Evolutionary conservation across 2,113 vertebrate genomes (phyloP), one percentile per base, ranked within the genome.

Genomic region (Pseudopipra pipra): DNA sequence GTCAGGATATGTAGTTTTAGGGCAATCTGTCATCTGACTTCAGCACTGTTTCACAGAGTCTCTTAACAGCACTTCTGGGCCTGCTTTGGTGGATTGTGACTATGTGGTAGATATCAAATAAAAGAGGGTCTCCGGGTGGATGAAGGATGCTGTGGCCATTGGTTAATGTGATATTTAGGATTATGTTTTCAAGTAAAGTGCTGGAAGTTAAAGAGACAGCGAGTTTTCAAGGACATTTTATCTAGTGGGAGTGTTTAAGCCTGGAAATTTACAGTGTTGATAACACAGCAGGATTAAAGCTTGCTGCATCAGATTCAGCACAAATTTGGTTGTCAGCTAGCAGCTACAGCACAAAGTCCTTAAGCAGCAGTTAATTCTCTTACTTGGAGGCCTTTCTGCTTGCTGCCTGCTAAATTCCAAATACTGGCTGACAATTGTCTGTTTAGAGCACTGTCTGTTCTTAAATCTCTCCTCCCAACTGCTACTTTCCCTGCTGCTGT

Each of bases 211-310:
- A 71, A 87, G 44, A 74, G 24, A 47, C 49, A 44, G 51, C 79
- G 71, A 65, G 43, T 84, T 81, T 94, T 92, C 68, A 88, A 88
- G 80, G 89, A 71, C 63, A 39, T 74, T 89, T 95, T 83, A 30
- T 89, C 80, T 67, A 12, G 43, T 67, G 77, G 70, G 68, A 81
- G 62, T 25, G 9, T 77, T 87, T 95, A 91, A 89, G 84, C 76
- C 56, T 66, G 56, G 68, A 84, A 94, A 89, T 59, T 23, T 7
- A 52, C 12, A 52, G 30, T 73, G 67, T 81, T 2, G 15, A 67
- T 81, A 89, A 46, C 81, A 24, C 37, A 90, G 85, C 59, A 87
- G 84, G 87, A 85, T 96, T 92, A 94, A 92, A 78, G 55, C 63
- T 94, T 56, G 25, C 74, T 78, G 77, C 68, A 71, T 81, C 77